Conservation (phyloP, 2,113 vertebrate genomes). For the Ptychochromis oligacanthus region DNA sequence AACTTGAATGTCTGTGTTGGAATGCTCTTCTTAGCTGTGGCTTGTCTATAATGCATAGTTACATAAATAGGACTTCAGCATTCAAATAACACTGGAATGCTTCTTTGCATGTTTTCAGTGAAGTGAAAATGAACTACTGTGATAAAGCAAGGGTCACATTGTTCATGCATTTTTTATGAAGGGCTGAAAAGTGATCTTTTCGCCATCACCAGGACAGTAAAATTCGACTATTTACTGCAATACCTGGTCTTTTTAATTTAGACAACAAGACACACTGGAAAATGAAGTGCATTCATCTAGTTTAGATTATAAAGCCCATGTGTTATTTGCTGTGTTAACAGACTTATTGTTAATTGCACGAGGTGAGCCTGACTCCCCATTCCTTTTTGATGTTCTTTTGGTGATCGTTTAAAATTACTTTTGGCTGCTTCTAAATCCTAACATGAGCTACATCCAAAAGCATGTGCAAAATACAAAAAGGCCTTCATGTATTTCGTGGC, state of each 20-base stretch:
- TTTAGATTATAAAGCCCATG: neutral
- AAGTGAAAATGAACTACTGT: slow-evolving; percentile 59
- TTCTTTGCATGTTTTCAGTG: neutral
- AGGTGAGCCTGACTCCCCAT: neutral
- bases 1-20: slow-evolving; percentile 59
- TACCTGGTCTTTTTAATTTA: slow-evolving; percentile 8
- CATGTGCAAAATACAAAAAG: neutral
- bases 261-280: neutral
- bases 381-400: neutral
- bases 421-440: neutral
- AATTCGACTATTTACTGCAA: neutral
- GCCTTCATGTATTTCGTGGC: neutral
- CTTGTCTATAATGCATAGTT: slow-evolving; percentile 53
- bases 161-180: slow-evolving; percentile 62
- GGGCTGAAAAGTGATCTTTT: slow-evolving; percentile 54
- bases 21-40: slow-evolving; percentile 41
- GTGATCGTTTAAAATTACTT: neutral
- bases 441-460: neutral
- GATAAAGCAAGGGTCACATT: slow-evolving; percentile 63
- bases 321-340: slow-evolving; percentile 15
- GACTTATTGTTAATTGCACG: neutral
- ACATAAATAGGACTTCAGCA: slow-evolving; percentile 30
- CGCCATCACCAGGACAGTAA: neutral
- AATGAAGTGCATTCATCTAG: neutral
- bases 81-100: slow-evolving; percentile 2